These are phyloP conservation scores for Eumaeus atala DNA, from an alignment of 1,140 invertebrate genomes.

Conservation along the genomic window DNA sequence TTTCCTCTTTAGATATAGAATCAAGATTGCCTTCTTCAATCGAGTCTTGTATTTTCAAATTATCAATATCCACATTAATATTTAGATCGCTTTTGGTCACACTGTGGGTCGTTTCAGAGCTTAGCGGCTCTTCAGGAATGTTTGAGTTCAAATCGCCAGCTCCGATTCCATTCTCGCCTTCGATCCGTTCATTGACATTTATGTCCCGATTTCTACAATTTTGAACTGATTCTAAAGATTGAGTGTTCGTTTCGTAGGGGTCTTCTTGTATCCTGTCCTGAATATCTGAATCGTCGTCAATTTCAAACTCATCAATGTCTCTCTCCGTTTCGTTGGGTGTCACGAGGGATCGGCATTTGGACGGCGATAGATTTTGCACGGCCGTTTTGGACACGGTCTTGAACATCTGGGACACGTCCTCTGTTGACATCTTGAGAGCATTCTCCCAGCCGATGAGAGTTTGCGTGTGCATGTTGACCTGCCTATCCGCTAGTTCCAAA, in stretches of 20 bases:
- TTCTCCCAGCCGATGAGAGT: conserved; percentile 49
- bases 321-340: conserved; percentile 40
- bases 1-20: conserved; percentile 23
- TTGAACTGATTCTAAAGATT: conserved; percentile 6
- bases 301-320: conserved; percentile 40
- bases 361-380: conserved; percentile 51
- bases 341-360: conserved; percentile 31
- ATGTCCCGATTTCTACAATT: background rate
- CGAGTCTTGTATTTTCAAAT: conserved; percentile 3
- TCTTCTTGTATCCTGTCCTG: conserved; percentile 17
- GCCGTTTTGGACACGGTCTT: conserved; percentile 59
- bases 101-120: background rate
- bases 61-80: conserved; percentile 8
- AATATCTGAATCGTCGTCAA: conserved; percentile 27
- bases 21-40: conserved; percentile 18
- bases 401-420: conserved; percentile 44
- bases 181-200: conserved; percentile 12
- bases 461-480: conserved; percentile 40
- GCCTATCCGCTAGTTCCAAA: conserved; percentile 46
- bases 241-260: background rate
- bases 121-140: background rate
- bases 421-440: conserved; percentile 42
- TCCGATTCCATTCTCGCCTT: conserved; percentile 3
- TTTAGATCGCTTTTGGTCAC: conserved; percentile 7
- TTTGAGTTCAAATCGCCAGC: conserved; percentile 7